Evolutionary conservation across 1,140 invertebrate genomes (phyloP), one percentile per base, ranked within the genome.

Genomic region (Pomacea maculata): DNA sequence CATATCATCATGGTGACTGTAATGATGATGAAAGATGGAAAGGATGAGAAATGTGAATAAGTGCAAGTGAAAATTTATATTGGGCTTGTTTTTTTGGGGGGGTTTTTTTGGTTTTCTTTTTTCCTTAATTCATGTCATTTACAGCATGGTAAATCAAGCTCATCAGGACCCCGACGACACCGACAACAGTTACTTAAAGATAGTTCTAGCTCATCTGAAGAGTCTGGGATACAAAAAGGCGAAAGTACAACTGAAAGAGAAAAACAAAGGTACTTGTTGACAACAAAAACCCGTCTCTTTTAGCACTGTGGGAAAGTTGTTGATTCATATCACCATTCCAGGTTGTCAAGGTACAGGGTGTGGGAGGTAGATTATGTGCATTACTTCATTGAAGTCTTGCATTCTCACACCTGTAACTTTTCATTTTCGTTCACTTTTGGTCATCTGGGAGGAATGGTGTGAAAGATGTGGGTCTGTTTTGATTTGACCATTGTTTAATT

Each of bases 101-200:
- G 0, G 0, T 25, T 25, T 25, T 25, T 25, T 25, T 75, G 1
- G 19, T 75, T 75, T 12, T 55, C 19, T 15, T 63, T 54, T 55
- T 17, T 68, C 11, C 12, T 25, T n/a, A 15, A 34, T 17, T 70
- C 12, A 17, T 70, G 67, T 34, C 21, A 70, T 15, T 12, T 70
- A 21, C 67, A 70, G 67, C 29, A 25, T 70, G 21, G 21, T 12
- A 70, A 25, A 6, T 14, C 21, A 17, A 25, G 67, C 17, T 52
- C 70, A 65, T n/a, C 63, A n/a, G 29, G 25, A 67, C 52, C 63
- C 45, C 8, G 57, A 17, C 61, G 65, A 29, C 79, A 79, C 57
- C 71, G 87, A 21, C 87, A 88, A 73, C 87, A 88, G 34, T 89
- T 88, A 14, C 84, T 89, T 15, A 76, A 83, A 52, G 86, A 86